Evolutionary conservation across 2,888 invertebrate genomes (phyloP), one percentile per base, ranked within the genome.

Genomic region (Andrena minutula): DNA sequence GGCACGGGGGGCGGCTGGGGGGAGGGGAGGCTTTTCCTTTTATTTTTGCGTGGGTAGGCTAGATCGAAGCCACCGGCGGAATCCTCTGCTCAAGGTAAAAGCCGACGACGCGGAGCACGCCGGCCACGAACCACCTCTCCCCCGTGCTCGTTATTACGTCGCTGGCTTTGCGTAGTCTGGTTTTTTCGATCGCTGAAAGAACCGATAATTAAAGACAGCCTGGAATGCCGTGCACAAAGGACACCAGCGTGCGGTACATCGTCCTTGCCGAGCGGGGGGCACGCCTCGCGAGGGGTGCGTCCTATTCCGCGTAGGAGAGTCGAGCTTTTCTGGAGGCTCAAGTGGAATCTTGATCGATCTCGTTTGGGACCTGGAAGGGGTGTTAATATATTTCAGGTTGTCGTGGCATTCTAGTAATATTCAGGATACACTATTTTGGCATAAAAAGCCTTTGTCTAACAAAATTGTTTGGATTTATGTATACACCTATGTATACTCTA

Each of bases 131-230:
- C 63, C 49, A 30, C 30, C 49, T 63, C 60, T 61, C 51, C 26
- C 28, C 49, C 7, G 41, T 72, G 71, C 82, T 85, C 79, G 79
- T 83, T 83, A 76, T 83, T 83, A 83, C 66, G 82, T 80, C 83
- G 77, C 53, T 74, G 26, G n/a, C 61, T 86, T 72, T 72, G 69
- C 60, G 79, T 77, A 70, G 74, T 58, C 53, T 68, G 53, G 20
- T 66, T 82, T 64, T 83, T 74, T 75, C 56, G 26, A 5, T 5
- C 60, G 49, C 49, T 71, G 41, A 65, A 66, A 73, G 70, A 66
- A 56, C 73, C 75, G 75, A 81, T 83, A 83, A 85, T 85, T 85
- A 86, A 85, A 86, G 85, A 85, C 78, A 80, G 63, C 47, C 58
- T 72, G 66, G 83, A 77, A 85, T 82, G 76, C 51, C 76, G 75